Percentiles rank a stretch among this genome's conserved stretches.
These are phyloP conservation scores for Rhyacophila evoluta DNA, from an alignment of 2,888 invertebrate genomes.

Conservation along the genomic window DNA sequence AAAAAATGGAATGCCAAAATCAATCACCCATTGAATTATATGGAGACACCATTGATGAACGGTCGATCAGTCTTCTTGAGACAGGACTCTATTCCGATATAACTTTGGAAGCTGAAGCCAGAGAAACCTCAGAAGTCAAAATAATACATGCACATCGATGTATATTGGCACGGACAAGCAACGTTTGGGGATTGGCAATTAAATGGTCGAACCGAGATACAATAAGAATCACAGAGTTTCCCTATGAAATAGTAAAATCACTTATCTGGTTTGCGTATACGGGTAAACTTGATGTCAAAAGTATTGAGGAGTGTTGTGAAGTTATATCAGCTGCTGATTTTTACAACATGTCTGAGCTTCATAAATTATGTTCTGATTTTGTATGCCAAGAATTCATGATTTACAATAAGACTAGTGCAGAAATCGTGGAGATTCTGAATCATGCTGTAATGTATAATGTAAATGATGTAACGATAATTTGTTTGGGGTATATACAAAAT, in stretches of 20 bases:
- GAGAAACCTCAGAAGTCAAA: not conserved
- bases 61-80: conserved; percentile 23
- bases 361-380: conserved; percentile 25
- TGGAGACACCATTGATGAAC: not conserved
- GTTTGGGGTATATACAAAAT: conserved; percentile 45
- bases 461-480: not conserved
- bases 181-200: conserved; percentile 41
- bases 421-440: conserved; percentile 42
- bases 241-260: conserved; percentile 20
- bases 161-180: conserved; percentile 36
- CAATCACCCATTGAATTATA: not conserved
- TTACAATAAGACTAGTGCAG: not conserved
- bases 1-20: conserved; percentile 3
- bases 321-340: conserved; percentile 43
- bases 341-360: conserved; percentile 35
- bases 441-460: conserved; percentile 28
- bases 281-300: not conserved
- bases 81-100: conserved; percentile 41
- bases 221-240: conserved; percentile 32
- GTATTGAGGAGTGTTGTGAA: conserved; percentile 29
- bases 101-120: conserved; percentile 16
- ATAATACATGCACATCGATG: conserved; percentile 36
- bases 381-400: conserved; percentile 20
- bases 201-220: conserved; percentile 26
- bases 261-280: conserved; percentile 42